Evolutionary conservation across 2,888 invertebrate genomes (phyloP), one percentile per base, ranked within the genome.

Genomic region (Euspilapteryx auroguttella): DNA sequence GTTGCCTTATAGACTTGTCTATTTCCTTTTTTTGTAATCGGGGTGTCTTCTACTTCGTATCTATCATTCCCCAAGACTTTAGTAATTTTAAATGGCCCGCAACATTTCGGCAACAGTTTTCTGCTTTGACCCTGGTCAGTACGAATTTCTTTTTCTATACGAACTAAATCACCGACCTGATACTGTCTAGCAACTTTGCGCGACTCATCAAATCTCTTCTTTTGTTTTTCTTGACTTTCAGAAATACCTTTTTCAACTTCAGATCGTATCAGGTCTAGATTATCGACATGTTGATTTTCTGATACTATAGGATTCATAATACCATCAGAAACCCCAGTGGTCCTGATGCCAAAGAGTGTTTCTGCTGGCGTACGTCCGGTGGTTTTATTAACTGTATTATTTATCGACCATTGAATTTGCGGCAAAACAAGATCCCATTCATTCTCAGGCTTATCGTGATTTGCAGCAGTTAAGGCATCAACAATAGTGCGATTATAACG

Each of bases 131-230:
- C 35, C 1, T 34, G 29, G 11, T 28, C 8, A 5, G 15, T 15
- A 14, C 23, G 5, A 12, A 32, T 27, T 3, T 37, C 36, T 9
- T 27, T 26, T 30, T 36, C 32, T 7, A 39, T 26, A 3, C 35
- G 14, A 4, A 39, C 39, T 6, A 39, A 22, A 25, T 39, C 39
- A 2, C 39, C 39, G 1, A 36, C 22, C 14, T 32, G 27, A 23
- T 34, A 39, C 29, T 25, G 1, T 8, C n/a, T 24, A 17, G 36
- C 27, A n/a, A 2, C 3, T 27, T 32, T 35, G 15, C 36, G 17
- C 2, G 3, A 25, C 11, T 27, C 31, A 29, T 39, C 37, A 27
- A 33, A 39, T 3, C 29, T 23, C 7, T 8, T 12, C 20, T 39
- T 39, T 27, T 39, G 36, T 32, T 32, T 39, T n/a, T 8, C 12